Base-by-base conservation (phyloP, 2,888 invertebrate species). In the Rhingia campestris region DNA sequence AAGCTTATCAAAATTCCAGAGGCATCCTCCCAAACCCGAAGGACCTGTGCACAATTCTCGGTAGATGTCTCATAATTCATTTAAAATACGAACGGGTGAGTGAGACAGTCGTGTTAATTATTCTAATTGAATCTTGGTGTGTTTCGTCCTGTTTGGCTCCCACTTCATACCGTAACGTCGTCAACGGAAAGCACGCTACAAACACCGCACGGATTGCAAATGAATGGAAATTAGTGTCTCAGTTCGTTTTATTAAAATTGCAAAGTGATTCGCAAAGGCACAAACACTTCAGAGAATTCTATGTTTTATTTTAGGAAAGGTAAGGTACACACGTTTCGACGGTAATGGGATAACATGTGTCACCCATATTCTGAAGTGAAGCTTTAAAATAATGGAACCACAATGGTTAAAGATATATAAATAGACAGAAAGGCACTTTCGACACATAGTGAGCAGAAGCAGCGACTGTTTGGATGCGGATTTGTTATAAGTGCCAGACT, bases 11-110 rank as follows among this genome's bases (percentile, higher is more conserved):
- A 77, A 81, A 81, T 81, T 81, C 72, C 77, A 77, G 66, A 77
- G 77, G 77, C 81, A 72, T 70, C 61, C 66, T 51, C 53, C 6
- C 12, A 77, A 64, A 69, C 64, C 59, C 70, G 7, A 81, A 61
- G 72, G 70, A 67, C 80, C 67, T 54, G 59, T 66, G 54, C 54
- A 66, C 81, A 76, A 72, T 35, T 61, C 77, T 77, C 59, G 37
- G 81, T 77, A 77, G 70, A 81, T 81, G 77, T 72, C 81, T 72
- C 72, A 72, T 81, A 81, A 81, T 81, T 81, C 70, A 81, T 81
- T 81, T 72, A 81, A 22, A 72, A 76, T 63, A 77, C 72, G 22
- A 77, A 77, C 72, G 54, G 77, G 58, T 72, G 43, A 66, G 66
- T 47, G 59, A 77, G 70, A 76, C 70, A 76, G 76, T 81, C 72